Conservation (phyloP, 2,888 invertebrate species). For the Sminthurinus aureus region DNA sequence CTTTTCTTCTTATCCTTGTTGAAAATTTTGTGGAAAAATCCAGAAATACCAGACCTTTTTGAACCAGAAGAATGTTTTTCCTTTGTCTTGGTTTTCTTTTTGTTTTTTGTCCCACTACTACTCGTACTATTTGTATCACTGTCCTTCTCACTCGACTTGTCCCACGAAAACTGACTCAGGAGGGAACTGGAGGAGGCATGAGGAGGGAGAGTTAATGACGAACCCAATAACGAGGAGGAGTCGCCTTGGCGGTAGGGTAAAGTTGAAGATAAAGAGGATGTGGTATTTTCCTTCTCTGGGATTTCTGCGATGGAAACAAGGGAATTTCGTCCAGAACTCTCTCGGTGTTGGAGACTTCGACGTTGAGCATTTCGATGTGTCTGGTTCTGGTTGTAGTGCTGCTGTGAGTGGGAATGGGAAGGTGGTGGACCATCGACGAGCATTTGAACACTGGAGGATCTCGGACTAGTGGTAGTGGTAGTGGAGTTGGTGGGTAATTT, state of each 20-base stretch:
- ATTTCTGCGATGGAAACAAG: conserved; percentile 49
- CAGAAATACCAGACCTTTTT: conserved; percentile 42
- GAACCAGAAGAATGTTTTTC: conserved; percentile 16
- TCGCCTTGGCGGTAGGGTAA: background rate
- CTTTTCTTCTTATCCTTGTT: conserved; percentile 44
- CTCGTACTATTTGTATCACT: background rate
- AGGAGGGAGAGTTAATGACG: background rate
- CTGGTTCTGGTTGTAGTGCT: background rate
- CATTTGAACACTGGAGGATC: too few relatives aligned
- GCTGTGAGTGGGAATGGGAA: background rate
- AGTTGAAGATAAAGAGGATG: background rate
- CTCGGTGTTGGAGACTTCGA: background rate
- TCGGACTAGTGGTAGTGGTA: background rate
- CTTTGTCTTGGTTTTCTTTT: background rate
- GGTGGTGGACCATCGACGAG: too few relatives aligned
- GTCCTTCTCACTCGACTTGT: background rate
- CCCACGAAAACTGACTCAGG: background rate
- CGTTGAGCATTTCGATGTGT: too few relatives aligned
- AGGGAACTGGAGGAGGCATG: background rate
- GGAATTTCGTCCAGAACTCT: conserved; percentile 46
- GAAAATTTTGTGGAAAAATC: conserved; percentile 57
- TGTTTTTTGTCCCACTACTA: background rate
- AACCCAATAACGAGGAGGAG: background rate
- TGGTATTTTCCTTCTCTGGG: conserved; percentile 40
- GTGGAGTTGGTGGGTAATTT: conserved; percentile 7